These are phyloP conservation scores for Actinia tenebrosa DNA, from an alignment of 64 coral and sea anemone species.

Conservation along the genomic window DNA sequence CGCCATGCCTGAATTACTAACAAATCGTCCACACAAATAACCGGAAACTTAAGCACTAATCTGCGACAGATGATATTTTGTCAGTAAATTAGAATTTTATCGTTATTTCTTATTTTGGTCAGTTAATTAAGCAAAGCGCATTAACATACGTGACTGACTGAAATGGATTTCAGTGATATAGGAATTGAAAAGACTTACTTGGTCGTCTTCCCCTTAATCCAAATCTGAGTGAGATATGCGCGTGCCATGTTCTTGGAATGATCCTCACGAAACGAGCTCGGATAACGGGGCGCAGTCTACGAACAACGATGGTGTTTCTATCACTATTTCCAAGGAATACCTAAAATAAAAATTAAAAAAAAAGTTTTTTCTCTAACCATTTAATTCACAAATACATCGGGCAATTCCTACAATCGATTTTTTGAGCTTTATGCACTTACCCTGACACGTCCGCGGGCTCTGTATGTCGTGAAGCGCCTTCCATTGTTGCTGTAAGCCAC, in stretches of 20 bases:
- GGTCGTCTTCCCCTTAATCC: conserved; percentile 35
- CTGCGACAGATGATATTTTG: no score
- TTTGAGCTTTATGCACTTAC: not conserved
- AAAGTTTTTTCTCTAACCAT: no score
- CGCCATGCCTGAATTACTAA: no score
- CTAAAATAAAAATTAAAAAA: not conserved
- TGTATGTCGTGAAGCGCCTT: conserved; percentile 18
- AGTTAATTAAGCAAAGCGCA: not conserved
- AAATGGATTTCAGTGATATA: no score
- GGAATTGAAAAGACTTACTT: conserved; percentile 3
- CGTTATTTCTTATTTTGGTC: not conserved
- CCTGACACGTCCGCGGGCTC: conserved; percentile 26
- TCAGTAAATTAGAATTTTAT: no score
- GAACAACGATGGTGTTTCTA: conserved; percentile 53
- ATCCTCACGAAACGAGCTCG: conserved; percentile 35
- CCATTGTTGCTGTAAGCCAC: conserved; percentile 15
- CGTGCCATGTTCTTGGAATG: conserved; percentile 31
- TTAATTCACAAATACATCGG: no score
- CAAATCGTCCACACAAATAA: no score
- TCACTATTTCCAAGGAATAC: conserved; percentile 54
- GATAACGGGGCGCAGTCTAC: conserved; percentile 25
- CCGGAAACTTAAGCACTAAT: no score
- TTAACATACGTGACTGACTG: no score
- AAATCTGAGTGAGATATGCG: conserved; percentile 41
- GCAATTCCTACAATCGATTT: not conserved